These are phyloP conservation scores for Sitta europaea DNA, from an alignment of 2,113 vertebrate species.

Conservation along the genomic window DNA sequence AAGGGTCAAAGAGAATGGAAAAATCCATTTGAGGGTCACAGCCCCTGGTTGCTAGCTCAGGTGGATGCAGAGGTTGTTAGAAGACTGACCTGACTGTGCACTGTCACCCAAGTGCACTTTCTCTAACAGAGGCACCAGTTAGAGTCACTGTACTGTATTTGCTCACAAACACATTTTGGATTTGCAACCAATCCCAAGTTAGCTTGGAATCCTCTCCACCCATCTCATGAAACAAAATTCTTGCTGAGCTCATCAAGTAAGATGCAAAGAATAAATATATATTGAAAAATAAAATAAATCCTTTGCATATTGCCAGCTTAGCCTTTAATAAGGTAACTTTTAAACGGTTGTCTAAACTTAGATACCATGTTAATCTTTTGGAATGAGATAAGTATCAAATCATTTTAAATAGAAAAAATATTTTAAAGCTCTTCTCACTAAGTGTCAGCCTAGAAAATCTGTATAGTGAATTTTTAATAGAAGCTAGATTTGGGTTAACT, in stretches of 20 bases:
- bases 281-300: not conserved
- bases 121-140: not conserved
- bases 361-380: not conserved
- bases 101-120: not conserved
- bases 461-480: not conserved
- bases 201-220: not conserved
- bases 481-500: not conserved
- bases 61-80: not conserved
- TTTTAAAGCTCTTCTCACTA: not conserved
- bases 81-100: not conserved
- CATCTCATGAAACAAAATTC: not conserved
- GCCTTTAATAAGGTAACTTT: not conserved
- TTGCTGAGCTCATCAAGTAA: not conserved
- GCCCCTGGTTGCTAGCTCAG: not conserved
- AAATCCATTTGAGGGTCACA: not conserved
- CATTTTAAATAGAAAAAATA: not conserved
- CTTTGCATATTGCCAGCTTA: not conserved
- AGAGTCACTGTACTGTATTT: not conserved
- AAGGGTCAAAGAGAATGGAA: not conserved
- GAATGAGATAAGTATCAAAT: not conserved
- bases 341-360: not conserved
- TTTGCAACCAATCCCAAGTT: not conserved
- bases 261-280: not conserved
- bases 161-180: not conserved
- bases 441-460: not conserved